Percentiles rank a stretch among this genome's conserved stretches.
phyloP scores from a whole-genome alignment of 1,140 invertebrate genomes.

The Aradophagus sp. region DNA sequence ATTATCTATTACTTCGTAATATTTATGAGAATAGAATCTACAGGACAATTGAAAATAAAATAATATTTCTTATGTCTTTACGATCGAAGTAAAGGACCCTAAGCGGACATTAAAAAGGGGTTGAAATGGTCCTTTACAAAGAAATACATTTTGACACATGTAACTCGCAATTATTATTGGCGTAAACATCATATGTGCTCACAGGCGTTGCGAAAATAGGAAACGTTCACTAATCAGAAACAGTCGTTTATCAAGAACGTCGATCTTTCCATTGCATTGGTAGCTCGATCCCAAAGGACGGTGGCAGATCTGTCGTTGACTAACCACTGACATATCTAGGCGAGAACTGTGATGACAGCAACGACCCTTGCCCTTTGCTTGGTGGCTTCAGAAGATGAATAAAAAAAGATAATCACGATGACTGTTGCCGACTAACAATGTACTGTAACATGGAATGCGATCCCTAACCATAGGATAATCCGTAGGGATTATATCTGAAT shows the following conservation, averaged over 20 bases:
- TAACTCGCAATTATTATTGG: slow-evolving; percentile 21
- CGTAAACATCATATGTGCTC: slow-evolving; percentile 35
- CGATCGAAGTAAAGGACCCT: slow-evolving; percentile 1
- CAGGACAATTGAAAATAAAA: too few relatives aligned
- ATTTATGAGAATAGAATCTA: too few relatives aligned
- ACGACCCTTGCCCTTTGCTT: slow-evolving; percentile 45
- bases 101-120: slow-evolving; percentile 1
- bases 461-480: slow-evolving; percentile 33
- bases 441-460: slow-evolving; percentile 44
- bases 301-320: slow-evolving; percentile 45
- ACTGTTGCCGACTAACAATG: slow-evolving; percentile 46
- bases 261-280: slow-evolving; percentile 64
- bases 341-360: slow-evolving; percentile 61
- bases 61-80: too few relatives aligned
- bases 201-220: slow-evolving; percentile 13
- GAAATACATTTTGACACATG: slow-evolving; percentile 10
- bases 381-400: slow-evolving; percentile 18
- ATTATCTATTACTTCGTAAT: too few relatives aligned
- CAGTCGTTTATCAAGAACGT: slow-evolving; percentile 65
- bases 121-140: slow-evolving; percentile 2
- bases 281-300: slow-evolving; percentile 61
- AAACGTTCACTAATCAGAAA: slow-evolving; percentile 63
- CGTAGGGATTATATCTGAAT: slow-evolving; percentile 38
- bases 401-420: slow-evolving; percentile 35
- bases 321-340: slow-evolving; percentile 62